Evolutionary conservation across 2,888 invertebrate species (phyloP), one percentile per base, ranked within the genome.

Genomic region (Phengaris arion): DNA sequence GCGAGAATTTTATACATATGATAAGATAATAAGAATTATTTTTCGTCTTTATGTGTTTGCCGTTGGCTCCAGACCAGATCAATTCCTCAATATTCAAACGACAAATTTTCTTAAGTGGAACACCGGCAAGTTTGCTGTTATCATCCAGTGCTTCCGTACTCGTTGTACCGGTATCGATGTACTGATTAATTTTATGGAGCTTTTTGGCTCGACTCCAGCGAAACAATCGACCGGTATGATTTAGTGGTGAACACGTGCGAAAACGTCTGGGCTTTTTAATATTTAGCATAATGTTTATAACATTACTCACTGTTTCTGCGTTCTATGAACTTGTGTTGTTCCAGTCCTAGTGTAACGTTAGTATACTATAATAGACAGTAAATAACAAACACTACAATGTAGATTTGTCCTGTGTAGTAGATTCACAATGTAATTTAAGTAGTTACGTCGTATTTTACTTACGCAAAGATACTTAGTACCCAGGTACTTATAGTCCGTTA

Each of bases 141-240:
- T 22, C 22, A 46, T 12, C 68, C 15, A 15, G 69, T 74, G 78
- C 81, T 82, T 82, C 82, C 81, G 81, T 76, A 79, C 79, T 82
- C 81, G n/a, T 9, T 64, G 78, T 78, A 79, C 76, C 35, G 64
- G 64, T 80, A 80, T 77, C 80, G 75, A 78, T 77, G 77, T 78
- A 79, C 77, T 76, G 78, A 81, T 81, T 79, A 22, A 79, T 80
- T 81, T 82, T 81, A 80, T 77, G 79, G 79, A 81, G 85, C 85
- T 85, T 85, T 86, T 90, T 92, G 92, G 92, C 90, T 54, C 77
- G 76, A 74, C 79, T 85, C 92, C 92, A 92, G 87, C 82, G 88
- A 89, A 90, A 88, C 91, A 89, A 90, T 92, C 90, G 88, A 84
- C 80, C 87, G 85, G 84, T 83, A 86, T 85, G 85, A 84, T 82